phyloP scores from a whole-genome alignment of 2,113 vertebrate genomes.

The Condylura cristata region DNA sequence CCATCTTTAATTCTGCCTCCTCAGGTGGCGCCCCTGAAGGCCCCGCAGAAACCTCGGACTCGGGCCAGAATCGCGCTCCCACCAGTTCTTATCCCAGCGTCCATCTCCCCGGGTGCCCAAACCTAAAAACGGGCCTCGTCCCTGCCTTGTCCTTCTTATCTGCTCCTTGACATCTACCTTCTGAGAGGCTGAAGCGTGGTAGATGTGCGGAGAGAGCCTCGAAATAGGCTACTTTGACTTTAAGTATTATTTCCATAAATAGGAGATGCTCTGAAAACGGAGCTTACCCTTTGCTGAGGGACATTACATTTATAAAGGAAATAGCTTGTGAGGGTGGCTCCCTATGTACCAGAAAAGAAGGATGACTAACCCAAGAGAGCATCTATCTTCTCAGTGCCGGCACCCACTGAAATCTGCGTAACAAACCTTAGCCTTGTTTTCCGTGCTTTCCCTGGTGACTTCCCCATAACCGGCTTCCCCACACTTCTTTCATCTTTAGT shows the following conservation, averaged over 20 bases:
- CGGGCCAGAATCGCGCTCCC: not conserved
- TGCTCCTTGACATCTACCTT: not conserved
- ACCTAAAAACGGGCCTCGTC: not conserved
- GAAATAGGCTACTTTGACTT: not conserved
- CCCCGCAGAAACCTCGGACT: not conserved
- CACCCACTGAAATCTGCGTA: not conserved
- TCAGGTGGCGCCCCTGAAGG: not conserved
- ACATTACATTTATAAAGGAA: not conserved
- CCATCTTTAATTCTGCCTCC: not conserved
- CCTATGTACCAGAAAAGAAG: not conserved
- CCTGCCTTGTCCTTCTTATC: not conserved
- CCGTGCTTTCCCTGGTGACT: not conserved
- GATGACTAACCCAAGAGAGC: not conserved
- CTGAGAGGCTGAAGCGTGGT: not conserved
- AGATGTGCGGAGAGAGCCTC: not conserved
- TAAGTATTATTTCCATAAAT: not conserved
- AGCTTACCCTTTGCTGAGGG: not conserved
- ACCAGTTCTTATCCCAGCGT: not conserved
- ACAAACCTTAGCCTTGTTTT: not conserved
- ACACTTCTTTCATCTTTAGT: not conserved
- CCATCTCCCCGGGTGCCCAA: not conserved
- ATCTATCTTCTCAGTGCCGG: not conserved
- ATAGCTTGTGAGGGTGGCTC: not conserved
- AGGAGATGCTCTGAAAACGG: not conserved
- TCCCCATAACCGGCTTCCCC: not conserved